Evolutionary conservation across 2,797 vertebrate genomes (phyloP), one percentile per base, ranked within the genome.

Genomic region (Trachurus trachurus): DNA sequence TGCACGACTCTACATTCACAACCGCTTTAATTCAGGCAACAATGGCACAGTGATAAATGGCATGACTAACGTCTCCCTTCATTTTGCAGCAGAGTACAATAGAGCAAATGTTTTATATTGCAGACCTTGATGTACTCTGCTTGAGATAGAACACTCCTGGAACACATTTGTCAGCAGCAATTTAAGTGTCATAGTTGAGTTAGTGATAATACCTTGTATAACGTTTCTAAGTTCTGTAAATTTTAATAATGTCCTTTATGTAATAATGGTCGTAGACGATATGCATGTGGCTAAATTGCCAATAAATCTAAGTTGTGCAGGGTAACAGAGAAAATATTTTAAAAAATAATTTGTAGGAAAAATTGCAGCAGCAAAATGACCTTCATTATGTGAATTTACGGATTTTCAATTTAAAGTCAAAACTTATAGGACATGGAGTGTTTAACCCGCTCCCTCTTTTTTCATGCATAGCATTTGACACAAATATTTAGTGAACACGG

Each of bases 401-500:
- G 47, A 40, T 53, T 39, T 58, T 44, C 6, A 73, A 17, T 81
- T n/a, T 70, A 37, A 29, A 73, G 19, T 74, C 52, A 22, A 71
- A 71, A 85, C 45, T 45, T 64, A 47, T 50, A 39, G 68, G 49
- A 76, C 65, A 84, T 74, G 56, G 69, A 53, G 53, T 76, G n/a
- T 70, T 76, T 29, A 73, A 66, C 7, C 15, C 29, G 12, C 62
- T 66, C n/a, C 50, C 65, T 34, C 34, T 56, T 71, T 60, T 63
- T 68, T 75, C 45, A 62, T 78, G 49, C 66, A 73, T 73, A 78
- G 80, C 67, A 78, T 60, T 44, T 47, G 37, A 78, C 17, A 76
- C 84, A 44, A 81, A 78, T 82, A 87, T 87, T 74, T 7, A 87
- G 81, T 54, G 37, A 57, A 53, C 53, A 71, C 34, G 9, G 26